Conservation (phyloP, 2,888 invertebrate genomes). For the Hofmannophila pseudospretella region DNA sequence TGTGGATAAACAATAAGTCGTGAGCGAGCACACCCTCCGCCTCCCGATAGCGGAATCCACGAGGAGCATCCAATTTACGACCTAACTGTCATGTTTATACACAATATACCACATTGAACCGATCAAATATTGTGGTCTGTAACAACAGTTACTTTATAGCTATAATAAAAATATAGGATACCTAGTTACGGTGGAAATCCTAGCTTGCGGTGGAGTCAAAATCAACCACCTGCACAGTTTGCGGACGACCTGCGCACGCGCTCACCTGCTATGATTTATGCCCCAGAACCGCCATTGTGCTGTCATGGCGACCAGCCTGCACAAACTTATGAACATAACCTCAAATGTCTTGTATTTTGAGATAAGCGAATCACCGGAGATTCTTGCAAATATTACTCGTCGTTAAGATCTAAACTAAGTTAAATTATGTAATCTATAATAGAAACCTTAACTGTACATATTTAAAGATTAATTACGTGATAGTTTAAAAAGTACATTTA, state of each 20-base stretch:
- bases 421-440: not conserved
- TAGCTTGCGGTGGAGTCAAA: constrained; percentile 27
- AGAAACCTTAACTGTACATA: no score
- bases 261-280: constrained; percentile 70
- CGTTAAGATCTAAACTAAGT: not conserved
- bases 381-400: not conserved
- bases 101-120: constrained; percentile 14
- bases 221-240: constrained; percentile 41
- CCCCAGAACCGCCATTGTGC: constrained; percentile 54
- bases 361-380: constrained; percentile 17
- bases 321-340: constrained; percentile 56
- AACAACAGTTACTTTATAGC: constrained; percentile 5
- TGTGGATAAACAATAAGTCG: constrained; percentile 70
- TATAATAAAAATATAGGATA: constrained; percentile 5
- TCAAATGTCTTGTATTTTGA: constrained; percentile 44
- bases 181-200: constrained; percentile 12
- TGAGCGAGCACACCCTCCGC: constrained; percentile 59
- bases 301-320: constrained; percentile 47
- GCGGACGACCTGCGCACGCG: constrained; percentile 43
- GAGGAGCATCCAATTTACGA: constrained; percentile 59
- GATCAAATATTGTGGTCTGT: constrained; percentile 5
- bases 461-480: not conserved
- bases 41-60: constrained; percentile 54
- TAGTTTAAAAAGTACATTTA: not conserved
- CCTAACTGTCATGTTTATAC: constrained; percentile 57